Conservation (phyloP, 2,113 vertebrate genomes). For the Prunella fulvescens region DNA sequence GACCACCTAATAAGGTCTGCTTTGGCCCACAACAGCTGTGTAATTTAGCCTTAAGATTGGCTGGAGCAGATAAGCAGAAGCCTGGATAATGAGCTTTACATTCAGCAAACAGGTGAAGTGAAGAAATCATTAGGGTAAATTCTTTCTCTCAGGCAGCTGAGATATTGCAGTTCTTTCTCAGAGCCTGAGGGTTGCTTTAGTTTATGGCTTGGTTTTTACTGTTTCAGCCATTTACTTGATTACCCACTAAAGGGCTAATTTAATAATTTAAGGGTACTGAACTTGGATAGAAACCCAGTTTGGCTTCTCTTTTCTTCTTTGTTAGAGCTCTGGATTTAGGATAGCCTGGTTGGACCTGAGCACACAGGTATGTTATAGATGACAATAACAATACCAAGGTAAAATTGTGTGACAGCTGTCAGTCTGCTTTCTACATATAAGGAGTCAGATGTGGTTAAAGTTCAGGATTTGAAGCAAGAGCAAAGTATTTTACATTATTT, state of each 20-base stretch:
- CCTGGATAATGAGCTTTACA: not conserved
- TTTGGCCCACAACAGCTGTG: not conserved
- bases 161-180: not conserved
- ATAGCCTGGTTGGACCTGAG: not conserved
- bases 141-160: not conserved
- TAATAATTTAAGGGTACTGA: not conserved
- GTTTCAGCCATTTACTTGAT: not conserved
- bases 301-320: not conserved
- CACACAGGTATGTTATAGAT: not conserved
- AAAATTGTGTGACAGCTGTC: fast-evolving
- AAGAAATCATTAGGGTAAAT: not conserved
- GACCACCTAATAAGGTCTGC: not conserved
- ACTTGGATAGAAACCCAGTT: not conserved
- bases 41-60: not conserved
- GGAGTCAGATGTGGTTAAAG: not conserved
- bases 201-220: not conserved
- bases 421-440: not conserved
- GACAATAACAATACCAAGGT: not conserved
- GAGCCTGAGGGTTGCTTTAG: not conserved
- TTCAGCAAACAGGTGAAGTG: not conserved
- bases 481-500: not conserved
- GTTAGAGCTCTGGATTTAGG: not conserved
- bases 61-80: not conserved
- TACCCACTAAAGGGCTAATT: constrained; percentile 9
- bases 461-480: not conserved